These are phyloP conservation scores for Rhabdomys pumilio DNA, from an alignment of 2,797 vertebrate genomes.

Conservation along the genomic window DNA sequence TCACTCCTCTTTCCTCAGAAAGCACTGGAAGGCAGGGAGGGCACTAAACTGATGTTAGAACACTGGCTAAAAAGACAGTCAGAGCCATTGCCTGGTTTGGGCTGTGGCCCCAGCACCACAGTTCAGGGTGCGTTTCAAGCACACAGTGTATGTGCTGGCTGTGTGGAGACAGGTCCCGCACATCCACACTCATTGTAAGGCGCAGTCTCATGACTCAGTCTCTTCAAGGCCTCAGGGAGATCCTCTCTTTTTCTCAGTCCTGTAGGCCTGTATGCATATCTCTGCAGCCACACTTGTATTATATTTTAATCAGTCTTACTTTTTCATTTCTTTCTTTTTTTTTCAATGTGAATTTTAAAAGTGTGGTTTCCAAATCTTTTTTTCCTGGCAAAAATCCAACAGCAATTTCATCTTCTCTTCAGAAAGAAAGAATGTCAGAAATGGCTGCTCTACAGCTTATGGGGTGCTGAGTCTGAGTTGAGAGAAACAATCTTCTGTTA, in stretches of 20 bases:
- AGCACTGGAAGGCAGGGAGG: neutral
- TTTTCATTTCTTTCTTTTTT: slow-evolving; percentile 13
- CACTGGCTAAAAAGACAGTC: neutral
- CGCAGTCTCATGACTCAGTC: slow-evolving; percentile 76
- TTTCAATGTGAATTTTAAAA: slow-evolving; percentile 54
- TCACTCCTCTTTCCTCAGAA: neutral
- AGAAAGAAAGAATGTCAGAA: neutral
- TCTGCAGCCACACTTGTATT: slow-evolving; percentile 65
- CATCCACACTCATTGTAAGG: slow-evolving; percentile 70
- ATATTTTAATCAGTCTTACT: neutral
- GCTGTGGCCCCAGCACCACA: too few relatives aligned
- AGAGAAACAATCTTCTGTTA: slow-evolving; percentile 70
- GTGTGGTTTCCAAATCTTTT: slow-evolving; percentile 42
- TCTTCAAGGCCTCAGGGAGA: slow-evolving; percentile 19
- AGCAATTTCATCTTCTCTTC: neutral
- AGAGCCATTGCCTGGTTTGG: neutral
- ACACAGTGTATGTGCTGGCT: slow-evolving; percentile 71
- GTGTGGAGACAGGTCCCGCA: slow-evolving; percentile 73
- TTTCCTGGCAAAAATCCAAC: slow-evolving; percentile 49
- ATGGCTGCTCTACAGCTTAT: slow-evolving; percentile 20
- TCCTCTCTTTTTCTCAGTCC: slow-evolving; percentile 34
- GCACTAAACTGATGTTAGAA: neutral
- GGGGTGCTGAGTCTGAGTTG: neutral
- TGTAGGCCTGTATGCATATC: neutral
- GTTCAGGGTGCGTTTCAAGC: slow-evolving; percentile 32